Conservation (phyloP, 2,888 invertebrate genomes). For the Pelosia muscerda region DNA sequence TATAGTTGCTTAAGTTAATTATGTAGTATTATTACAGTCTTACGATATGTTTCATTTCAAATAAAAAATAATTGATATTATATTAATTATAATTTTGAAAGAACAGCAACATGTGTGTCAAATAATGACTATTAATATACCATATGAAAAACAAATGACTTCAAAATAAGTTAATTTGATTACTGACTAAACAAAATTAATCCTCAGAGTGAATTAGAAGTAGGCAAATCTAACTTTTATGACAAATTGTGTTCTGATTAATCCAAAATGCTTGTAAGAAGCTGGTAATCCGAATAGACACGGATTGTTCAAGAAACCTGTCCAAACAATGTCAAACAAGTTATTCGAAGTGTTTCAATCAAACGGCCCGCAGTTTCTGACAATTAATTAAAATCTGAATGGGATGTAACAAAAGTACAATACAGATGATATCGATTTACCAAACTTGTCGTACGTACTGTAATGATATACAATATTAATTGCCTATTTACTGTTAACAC, state of each 20-base stretch:
- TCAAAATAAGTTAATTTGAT: conserved; percentile 32
- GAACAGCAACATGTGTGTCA: not conserved
- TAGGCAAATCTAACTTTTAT: conserved; percentile 38
- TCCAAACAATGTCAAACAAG: conserved; percentile 78
- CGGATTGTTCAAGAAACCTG: conserved; percentile 63
- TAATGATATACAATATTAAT: conserved; percentile 47
- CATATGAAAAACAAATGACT: conserved; percentile 31
- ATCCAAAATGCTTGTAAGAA: conserved; percentile 56
- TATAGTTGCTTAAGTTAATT: too few relatives aligned
- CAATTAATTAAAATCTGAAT: conserved; percentile 79
- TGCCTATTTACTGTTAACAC: too few relatives aligned
- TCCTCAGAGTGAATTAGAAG: conserved; percentile 17
- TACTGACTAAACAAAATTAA: conserved; percentile 34
- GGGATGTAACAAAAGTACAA: conserved; percentile 65
- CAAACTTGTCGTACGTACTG: conserved; percentile 43
- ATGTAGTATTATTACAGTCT: too few relatives aligned
- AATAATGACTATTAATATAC: not conserved
- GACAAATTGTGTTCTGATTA: conserved; percentile 55
- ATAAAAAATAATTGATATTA: not conserved
- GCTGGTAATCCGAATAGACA: conserved; percentile 61
- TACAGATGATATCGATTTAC: conserved; percentile 67
- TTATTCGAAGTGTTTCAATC: conserved; percentile 75
- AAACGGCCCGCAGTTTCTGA: conserved; percentile 69
- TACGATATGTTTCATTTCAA: too few relatives aligned
- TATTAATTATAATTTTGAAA: not conserved